These are phyloP conservation scores for Megalops cyprinoides DNA, from an alignment of 2,797 vertebrate genomes.

Conservation along the genomic window DNA sequence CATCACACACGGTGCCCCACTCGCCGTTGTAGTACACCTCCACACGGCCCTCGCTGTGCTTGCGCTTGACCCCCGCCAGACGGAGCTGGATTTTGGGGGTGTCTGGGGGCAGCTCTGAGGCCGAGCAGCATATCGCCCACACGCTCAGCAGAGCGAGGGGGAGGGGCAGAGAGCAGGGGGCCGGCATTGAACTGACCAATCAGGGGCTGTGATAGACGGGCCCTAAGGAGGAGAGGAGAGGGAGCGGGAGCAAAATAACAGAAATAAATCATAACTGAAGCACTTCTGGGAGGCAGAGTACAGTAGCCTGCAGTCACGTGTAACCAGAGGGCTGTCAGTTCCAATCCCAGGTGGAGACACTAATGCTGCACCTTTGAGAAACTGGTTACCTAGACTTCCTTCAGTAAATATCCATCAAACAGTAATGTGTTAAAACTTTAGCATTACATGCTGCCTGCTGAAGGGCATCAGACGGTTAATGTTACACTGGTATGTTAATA, in stretches of 20 bases:
- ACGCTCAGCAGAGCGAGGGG: constrained; percentile 50
- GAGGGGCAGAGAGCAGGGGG: constrained; percentile 35
- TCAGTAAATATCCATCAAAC: background rate
- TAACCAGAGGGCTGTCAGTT: background rate
- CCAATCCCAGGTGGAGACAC: background rate
- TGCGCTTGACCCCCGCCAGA: constrained; percentile 85
- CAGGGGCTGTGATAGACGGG: no score
- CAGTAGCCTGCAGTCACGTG: background rate
- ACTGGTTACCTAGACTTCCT: background rate
- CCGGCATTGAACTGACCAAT: constrained; percentile 6
- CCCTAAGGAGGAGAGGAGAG: background rate
- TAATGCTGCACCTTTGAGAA: background rate
- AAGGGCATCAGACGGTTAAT: no score
- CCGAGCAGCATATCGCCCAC: constrained; percentile 50
- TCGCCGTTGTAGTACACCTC: constrained; percentile 85
- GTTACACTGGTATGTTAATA: background rate
- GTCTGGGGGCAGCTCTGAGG: constrained; percentile 14
- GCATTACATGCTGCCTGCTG: background rate
- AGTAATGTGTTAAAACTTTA: background rate
- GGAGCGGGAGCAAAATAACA: background rate
- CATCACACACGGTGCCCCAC: constrained; percentile 95
- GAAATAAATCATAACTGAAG: background rate
- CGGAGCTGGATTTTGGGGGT: constrained; percentile 80
- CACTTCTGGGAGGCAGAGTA: background rate
- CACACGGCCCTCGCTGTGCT: constrained; percentile 87